Base-by-base conservation (phyloP, 2,888 invertebrate genomes). In the Endotricha flammealis region DNA sequence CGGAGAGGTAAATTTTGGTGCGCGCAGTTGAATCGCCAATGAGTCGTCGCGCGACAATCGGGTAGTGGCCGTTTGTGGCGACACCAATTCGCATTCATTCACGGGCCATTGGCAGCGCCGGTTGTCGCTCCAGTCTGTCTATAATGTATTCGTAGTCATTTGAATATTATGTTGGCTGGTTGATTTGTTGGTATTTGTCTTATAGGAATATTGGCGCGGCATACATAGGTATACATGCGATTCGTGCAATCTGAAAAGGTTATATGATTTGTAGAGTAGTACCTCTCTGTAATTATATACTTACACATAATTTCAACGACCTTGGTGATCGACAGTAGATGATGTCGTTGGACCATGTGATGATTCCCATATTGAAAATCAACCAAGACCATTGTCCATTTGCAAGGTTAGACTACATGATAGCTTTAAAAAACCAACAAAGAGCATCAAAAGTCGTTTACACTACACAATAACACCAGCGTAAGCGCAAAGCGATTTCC, bases 1-100 rank as follows among this genome's bases (percentile, higher is more conserved):
- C 48, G 50, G 56, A 27, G 56, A 53, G 57, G 57, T 64, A 62
- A 77, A 76, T 74, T 71, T 66, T 65, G 58, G 65, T 64, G 65
- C 50, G 57, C 52, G 56, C 57, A 58, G 64, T 64, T 71, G 76
- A 68, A 69, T 69, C 58, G 57, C 60, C 71, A 82, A 81, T 81
- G 75, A 72, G 74, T 72, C 77, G 77, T 78, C 77, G 68, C 72
- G 65, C 75, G 71, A 72, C 77, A 77, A 81, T 81, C 79, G 78
- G 75, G 65, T 66, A 57, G 61, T 61, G 72, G 68, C 71, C 74
- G 80, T 77, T 80, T 70, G 71, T 57, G 82, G 76, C 74, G 69
- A 71, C 72, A 69, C 68, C 80, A 76, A 80, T 73, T 69, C 68
- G 62, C 64, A 73, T 76, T 76, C 75, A 82, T 76, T 77, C 74